Evolutionary conservation across 1,140 invertebrate species (phyloP).

Genomic region (Cryptotermes secundus): DNA sequence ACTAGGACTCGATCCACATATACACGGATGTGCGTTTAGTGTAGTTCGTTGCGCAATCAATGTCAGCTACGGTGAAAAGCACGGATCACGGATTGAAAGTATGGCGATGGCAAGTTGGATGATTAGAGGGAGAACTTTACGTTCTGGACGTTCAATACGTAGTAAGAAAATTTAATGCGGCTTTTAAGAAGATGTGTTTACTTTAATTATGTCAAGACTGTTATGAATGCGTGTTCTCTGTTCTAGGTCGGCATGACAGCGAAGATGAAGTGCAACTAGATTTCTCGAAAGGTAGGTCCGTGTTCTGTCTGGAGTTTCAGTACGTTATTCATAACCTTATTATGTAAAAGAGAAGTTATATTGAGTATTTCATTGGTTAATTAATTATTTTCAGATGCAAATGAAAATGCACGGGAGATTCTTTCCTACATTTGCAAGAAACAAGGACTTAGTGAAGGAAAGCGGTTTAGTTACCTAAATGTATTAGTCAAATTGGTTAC

Average conservation of each 20-base stretch:
- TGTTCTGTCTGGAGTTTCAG: neutral
- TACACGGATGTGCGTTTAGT: no score
- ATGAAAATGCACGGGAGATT: conserved; percentile 32
- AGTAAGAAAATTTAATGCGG: conserved; percentile 30
- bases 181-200: neutral
- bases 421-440: conserved; percentile 40
- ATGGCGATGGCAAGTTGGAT: conserved; percentile 37
- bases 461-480: conserved; percentile 53
- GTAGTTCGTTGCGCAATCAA: neutral
- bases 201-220: neutral
- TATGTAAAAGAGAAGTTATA: neutral
- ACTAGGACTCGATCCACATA: no score
- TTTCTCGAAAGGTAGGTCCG: conserved; percentile 32
- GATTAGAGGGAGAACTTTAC: conserved; percentile 29
- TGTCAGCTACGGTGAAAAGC: neutral
- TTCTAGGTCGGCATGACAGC: conserved; percentile 34
- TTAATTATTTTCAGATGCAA: conserved; percentile 25
- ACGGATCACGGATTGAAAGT: neutral
- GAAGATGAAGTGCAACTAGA: conserved; percentile 36
- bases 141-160: conserved; percentile 33
- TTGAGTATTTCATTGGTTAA: neutral
- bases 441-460: conserved; percentile 48
- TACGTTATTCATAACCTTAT: neutral
- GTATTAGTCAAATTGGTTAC: conserved; percentile 52
- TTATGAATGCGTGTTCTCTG: conserved; percentile 3